phyloP scores from a whole-genome alignment of 1,140 invertebrate species.

The Euglossa dilemma region DNA sequence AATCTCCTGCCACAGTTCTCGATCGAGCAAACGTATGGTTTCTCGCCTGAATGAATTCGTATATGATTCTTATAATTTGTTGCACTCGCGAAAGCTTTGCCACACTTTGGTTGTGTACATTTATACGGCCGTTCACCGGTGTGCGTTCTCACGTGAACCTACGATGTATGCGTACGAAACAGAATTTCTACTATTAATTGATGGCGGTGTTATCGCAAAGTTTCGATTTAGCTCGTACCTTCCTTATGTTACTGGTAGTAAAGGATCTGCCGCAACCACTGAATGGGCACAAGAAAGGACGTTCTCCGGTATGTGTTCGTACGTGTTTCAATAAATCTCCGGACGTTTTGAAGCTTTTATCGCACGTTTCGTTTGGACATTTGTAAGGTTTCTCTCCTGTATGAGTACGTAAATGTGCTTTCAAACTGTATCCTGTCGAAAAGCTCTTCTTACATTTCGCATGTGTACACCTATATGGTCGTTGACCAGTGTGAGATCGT shows the following conservation, averaged over 20 bases:
- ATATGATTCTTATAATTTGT: slow-evolving; percentile 89
- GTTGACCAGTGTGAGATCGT: slow-evolving; percentile 85
- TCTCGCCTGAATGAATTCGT: slow-evolving; percentile 85
- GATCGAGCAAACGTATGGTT: slow-evolving; percentile 84
- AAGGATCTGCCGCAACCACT: slow-evolving; percentile 87
- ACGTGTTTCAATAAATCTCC: slow-evolving; percentile 88
- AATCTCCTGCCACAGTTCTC: slow-evolving; percentile 87
- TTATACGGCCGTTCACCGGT: slow-evolving; percentile 87
- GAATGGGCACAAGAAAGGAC: slow-evolving; percentile 86
- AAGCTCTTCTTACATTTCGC: slow-evolving; percentile 86
- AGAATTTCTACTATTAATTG: neutral
- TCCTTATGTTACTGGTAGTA: slow-evolving; percentile 89
- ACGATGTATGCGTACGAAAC: neutral
- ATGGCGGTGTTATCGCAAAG: too few species aligned
- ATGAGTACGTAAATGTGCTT: slow-evolving; percentile 87
- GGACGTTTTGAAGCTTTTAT: slow-evolving; percentile 87
- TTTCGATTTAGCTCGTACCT: slow-evolving; percentile 77
- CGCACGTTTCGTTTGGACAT: slow-evolving; percentile 84
- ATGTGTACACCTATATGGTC: slow-evolving; percentile 85
- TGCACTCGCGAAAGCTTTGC: slow-evolving; percentile 86
- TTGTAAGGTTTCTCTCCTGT: slow-evolving; percentile 88
- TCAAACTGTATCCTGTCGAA: slow-evolving; percentile 87
- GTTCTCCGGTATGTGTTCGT: slow-evolving; percentile 87
- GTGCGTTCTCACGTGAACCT: slow-evolving; percentile 83
- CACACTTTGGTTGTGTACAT: slow-evolving; percentile 84